A percentile compares a stretch with the other conserved stretches of the same genome.
Evolutionary conservation across 2,797 vertebrate species (phyloP).

Genomic region (Arrhamphus sclerolepis): DNA sequence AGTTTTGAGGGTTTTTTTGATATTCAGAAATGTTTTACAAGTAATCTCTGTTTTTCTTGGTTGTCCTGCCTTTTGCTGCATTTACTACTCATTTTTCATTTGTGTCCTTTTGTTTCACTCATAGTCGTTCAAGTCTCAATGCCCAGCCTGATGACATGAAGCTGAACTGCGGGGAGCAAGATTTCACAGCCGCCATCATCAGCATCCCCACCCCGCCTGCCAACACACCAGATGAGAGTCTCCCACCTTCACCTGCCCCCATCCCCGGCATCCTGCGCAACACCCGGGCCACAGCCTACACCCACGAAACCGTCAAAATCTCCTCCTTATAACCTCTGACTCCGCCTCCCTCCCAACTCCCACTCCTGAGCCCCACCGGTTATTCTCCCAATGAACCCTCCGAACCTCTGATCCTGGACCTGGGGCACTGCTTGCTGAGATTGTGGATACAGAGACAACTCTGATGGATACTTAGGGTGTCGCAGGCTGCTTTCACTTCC

Average conservation of each 20-base stretch:
- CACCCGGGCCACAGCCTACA: slow-evolving; percentile 83
- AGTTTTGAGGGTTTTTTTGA: too few relatives aligned
- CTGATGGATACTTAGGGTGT: slow-evolving; percentile 4
- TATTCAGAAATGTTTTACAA: too few relatives aligned
- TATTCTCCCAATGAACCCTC: slow-evolving; percentile 9
- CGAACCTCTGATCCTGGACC: slow-evolving; percentile 30
- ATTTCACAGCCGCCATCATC: slow-evolving; percentile 91
- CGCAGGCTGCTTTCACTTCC: slow-evolving; percentile 15
- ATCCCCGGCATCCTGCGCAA: slow-evolving; percentile 84
- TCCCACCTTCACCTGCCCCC: slow-evolving; percentile 82
- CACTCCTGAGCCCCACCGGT: slow-evolving; percentile 17
- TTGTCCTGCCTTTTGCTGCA: too few relatives aligned
- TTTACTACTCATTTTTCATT: not conserved
- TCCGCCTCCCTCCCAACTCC: slow-evolving; percentile 1
- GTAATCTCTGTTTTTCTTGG: too few relatives aligned
- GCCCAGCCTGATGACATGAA: slow-evolving; percentile 85
- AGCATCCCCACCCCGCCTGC: slow-evolving; percentile 91
- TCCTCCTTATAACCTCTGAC: slow-evolving; percentile 86
- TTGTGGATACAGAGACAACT: not conserved
- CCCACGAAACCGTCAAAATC: slow-evolving; percentile 87
- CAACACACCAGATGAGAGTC: slow-evolving; percentile 89
- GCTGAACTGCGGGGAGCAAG: slow-evolving; percentile 87
- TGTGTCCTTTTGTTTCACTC: slow-evolving; percentile 8
- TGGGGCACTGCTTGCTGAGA: slow-evolving; percentile 31
- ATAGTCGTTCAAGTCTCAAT: slow-evolving; percentile 91